A percentile compares a stretch with the other conserved stretches of the same genome.
These are phyloP conservation scores for Cynopterus brachyotis DNA, from an alignment of 2,113 vertebrate species.

Conservation along the genomic window DNA sequence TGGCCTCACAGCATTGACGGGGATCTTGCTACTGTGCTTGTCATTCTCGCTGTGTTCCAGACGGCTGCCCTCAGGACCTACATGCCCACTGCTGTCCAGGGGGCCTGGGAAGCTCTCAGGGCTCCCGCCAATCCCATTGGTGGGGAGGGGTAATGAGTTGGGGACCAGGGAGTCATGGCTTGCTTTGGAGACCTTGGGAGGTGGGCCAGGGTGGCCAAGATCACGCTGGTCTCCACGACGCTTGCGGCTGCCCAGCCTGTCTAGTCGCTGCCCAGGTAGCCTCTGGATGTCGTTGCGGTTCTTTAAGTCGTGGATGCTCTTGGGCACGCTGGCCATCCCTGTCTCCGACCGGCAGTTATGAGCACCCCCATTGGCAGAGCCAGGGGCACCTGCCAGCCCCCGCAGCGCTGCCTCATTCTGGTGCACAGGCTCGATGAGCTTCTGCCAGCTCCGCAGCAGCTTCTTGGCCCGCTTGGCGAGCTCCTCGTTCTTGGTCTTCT, in stretches of 20 bases:
- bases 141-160: slow-evolving; percentile 87
- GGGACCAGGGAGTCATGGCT: slow-evolving; percentile 86
- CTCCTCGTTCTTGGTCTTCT: slow-evolving; percentile 94
- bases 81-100: slow-evolving; percentile 83
- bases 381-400: slow-evolving; percentile 82
- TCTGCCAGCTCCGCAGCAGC: slow-evolving; percentile 94
- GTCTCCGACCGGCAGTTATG: slow-evolving; percentile 88
- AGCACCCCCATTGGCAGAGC: slow-evolving; percentile 90
- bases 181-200: slow-evolving; percentile 88
- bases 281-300: slow-evolving; percentile 94
- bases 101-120: slow-evolving; percentile 88
- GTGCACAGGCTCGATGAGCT: slow-evolving; percentile 90
- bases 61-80: slow-evolving; percentile 84
- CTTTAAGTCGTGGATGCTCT: slow-evolving; percentile 91
- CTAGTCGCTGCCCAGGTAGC: slow-evolving; percentile 91
- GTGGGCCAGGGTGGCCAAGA: slow-evolving; percentile 81
- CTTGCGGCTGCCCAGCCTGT: slow-evolving; percentile 91
- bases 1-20: slow-evolving; percentile 90
- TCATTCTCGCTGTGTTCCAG: slow-evolving; percentile 92
- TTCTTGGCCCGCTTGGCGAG: slow-evolving; percentile 96
- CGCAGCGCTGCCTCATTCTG: slow-evolving; percentile 86
- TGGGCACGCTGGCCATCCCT: slow-evolving; percentile 82
- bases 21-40: slow-evolving; percentile 90
- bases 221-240: slow-evolving; percentile 88
- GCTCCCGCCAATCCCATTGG: slow-evolving; percentile 86